Evolutionary conservation across 2,113 vertebrate species (phyloP).

Genomic region (Neofelis nebulosa): DNA sequence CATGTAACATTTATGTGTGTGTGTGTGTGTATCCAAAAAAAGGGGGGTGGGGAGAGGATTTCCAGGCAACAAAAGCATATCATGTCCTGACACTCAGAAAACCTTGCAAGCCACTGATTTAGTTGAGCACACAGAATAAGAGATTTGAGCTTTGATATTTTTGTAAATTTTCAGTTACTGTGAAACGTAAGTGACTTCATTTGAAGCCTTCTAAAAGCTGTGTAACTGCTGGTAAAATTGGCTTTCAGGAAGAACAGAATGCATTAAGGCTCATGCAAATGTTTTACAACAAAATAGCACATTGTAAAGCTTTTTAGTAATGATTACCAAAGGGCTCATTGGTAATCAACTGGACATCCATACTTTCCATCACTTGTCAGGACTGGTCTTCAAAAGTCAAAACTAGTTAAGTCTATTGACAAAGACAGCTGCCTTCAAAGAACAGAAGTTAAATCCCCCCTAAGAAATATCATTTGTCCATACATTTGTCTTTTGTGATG

Average conservation of each 20-base stretch:
- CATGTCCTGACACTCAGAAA: neutral
- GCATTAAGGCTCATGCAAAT: slow-evolving; percentile 1
- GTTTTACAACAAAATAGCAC: slow-evolving; percentile 32
- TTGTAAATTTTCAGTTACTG: slow-evolving; percentile 34
- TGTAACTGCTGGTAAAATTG: slow-evolving; percentile 37
- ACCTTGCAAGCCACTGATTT: neutral
- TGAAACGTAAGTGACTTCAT: slow-evolving; percentile 30
- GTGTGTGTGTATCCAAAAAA: neutral
- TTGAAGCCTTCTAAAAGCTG: slow-evolving; percentile 53
- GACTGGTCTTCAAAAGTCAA: slow-evolving; percentile 13
- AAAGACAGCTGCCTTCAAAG: neutral
- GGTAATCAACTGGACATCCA: neutral
- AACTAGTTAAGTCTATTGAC: neutral
- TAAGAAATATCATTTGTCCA: neutral
- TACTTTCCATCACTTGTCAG: neutral
- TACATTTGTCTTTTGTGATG: neutral
- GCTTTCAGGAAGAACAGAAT: slow-evolving; percentile 25
- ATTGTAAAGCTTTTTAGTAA: neutral
- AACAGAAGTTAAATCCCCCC: neutral
- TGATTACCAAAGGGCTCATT: neutral
- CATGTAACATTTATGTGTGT: neutral
- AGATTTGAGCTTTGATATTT: slow-evolving; percentile 10
- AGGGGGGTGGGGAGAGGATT: neutral
- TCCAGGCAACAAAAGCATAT: neutral
- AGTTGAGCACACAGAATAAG: neutral